Evolutionary conservation across 2,113 vertebrate species (phyloP), one percentile per base, ranked within the genome.

Genomic region (Nothoprocta pentlandii): DNA sequence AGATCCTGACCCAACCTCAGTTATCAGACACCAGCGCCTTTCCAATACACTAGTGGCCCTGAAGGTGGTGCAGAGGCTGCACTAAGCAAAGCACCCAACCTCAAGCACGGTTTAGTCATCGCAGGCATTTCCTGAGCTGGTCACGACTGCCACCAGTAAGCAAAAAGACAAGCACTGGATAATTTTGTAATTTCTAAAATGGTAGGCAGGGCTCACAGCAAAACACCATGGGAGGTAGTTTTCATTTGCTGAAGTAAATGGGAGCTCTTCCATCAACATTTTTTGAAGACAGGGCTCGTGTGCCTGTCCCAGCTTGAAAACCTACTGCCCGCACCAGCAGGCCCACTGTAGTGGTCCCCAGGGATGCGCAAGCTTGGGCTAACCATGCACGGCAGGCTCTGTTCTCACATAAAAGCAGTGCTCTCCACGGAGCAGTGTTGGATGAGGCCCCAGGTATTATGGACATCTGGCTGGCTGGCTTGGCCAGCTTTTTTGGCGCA

Each of bases 321-420:
- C 34, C 34, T 23, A 12, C 21, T 13, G 15, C 20, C 21, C 23
- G 19, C 9, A 41, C 16, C 47, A 7, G n/a, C 23, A 34, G 26
- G 32, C 16, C 6, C 68, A 36, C 39, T 44, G 0, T 12, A 14
- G 5, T 0, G 0, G 53, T 14, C 49, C 62, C 41, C 30, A 30
- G 67, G 41, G 63, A 56, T 4, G 5, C 10, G 26, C 0, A 1
- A 66, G 81, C 26, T 53, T 69, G 61, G 58, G 53, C 25, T 30
- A 39, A 39, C 46, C n/a, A 16, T n/a, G 11, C n/a, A 21, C 59
- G 11, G 44, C 58, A 30, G 41, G 70, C 34, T 73, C 36, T 41
- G 26, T 23, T 56, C 34, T 32, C 44, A 58, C 1, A 49, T 22
- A 41, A 69, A 63, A 20, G 54, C 54, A 75, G 44, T 0, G 2